A percentile compares a stretch with the other conserved stretches of the same genome.
These are phyloP conservation scores for Coranthus polyacanthus DNA, from an alignment of 2,797 vertebrate genomes.

Conservation along the genomic window DNA sequence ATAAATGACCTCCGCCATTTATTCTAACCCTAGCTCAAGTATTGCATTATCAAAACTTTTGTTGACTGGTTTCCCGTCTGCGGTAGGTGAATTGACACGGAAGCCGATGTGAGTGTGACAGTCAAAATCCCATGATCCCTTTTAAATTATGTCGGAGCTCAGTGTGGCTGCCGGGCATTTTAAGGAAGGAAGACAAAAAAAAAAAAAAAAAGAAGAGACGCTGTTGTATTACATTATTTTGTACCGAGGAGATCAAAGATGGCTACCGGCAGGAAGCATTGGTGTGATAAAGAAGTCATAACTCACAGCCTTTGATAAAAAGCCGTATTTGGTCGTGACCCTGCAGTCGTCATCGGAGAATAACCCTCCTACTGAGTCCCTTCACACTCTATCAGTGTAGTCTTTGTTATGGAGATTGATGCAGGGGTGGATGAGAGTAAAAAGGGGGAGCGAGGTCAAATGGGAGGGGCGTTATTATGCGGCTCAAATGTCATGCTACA, in stretches of 20 bases:
- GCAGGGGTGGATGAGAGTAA: conserved; percentile 64
- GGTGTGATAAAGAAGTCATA: conserved; percentile 41
- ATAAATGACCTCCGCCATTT: too few species aligned
- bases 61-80: too few species aligned
- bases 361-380: conserved; percentile 53
- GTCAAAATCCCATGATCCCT: conserved; percentile 9
- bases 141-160: conserved; percentile 10
- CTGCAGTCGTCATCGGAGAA: conserved; percentile 46
- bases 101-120: neutral
- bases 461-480: conserved; percentile 63
- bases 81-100: too few species aligned
- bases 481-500: conserved; percentile 74
- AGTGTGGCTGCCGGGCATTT: neutral
- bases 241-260: conserved; percentile 34
- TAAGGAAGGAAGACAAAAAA: neutral
- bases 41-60: too few species aligned
- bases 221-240: conserved; percentile 20
- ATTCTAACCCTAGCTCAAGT: too few species aligned
- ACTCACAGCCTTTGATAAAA: conserved; percentile 31
- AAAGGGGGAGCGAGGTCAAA: conserved; percentile 49
- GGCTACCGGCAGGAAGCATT: conserved; percentile 28
- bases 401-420: conserved; percentile 78
- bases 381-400: conserved; percentile 73
- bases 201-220: too few species aligned
- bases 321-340: conserved; percentile 42